Evolutionary conservation across 2,888 invertebrate genomes (phyloP).

Genomic region (Lottia gigantea): DNA sequence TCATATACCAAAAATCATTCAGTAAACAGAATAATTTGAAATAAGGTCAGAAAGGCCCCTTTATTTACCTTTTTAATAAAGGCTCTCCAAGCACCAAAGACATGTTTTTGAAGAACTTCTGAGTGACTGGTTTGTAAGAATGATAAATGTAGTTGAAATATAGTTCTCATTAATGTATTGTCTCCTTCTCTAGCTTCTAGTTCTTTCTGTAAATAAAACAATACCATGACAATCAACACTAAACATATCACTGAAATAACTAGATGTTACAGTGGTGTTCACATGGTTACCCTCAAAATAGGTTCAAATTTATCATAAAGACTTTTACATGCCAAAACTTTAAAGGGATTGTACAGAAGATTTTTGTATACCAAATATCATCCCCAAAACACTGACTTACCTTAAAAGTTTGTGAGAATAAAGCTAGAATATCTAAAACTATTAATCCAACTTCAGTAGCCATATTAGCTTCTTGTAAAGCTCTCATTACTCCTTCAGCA

Average conservation of each 20-base stretch:
- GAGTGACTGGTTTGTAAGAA: slow-evolving; percentile 90
- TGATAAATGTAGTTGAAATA: slow-evolving; percentile 87
- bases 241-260: too few species aligned
- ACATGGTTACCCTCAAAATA: too few species aligned
- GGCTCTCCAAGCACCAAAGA: slow-evolving; percentile 89
- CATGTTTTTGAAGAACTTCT: slow-evolving; percentile 87
- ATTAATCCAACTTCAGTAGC: slow-evolving; percentile 90
- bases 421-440: slow-evolving; percentile 86
- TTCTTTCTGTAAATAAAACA: slow-evolving; percentile 56
- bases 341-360: too few species aligned
- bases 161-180: slow-evolving; percentile 81
- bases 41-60: too few species aligned
- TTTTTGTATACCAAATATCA: too few species aligned
- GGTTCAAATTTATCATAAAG: too few species aligned
- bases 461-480: slow-evolving; percentile 82
- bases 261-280: too few species aligned
- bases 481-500: slow-evolving; percentile 70
- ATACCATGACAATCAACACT: not conserved
- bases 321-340: too few species aligned
- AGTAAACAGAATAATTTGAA: too few species aligned
- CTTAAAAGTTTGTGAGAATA: slow-evolving; percentile 84
- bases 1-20: too few species aligned
- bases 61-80: slow-evolving; percentile 77
- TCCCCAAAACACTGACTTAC: slow-evolving; percentile 43
- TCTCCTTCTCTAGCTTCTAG: slow-evolving; percentile 75